Percentiles rank a stretch among this genome's conserved stretches.
Conservation (phyloP, 2,888 invertebrate genomes). For the Augochlorella aurata region DNA sequence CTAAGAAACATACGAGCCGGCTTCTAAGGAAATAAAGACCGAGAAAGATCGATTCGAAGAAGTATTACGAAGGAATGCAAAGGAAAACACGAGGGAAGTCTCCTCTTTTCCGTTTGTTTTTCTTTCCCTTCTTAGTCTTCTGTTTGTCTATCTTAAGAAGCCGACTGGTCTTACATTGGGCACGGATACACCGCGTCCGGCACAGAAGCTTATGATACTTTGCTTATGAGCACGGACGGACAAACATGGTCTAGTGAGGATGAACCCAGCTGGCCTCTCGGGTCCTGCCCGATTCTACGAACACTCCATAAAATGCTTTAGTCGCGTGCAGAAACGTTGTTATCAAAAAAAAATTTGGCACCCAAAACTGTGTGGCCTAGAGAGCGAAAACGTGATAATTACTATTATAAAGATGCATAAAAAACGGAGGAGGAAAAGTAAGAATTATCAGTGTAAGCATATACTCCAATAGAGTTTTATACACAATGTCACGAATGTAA, state of each 20-base stretch:
- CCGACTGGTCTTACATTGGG: slow-evolving; percentile 70
- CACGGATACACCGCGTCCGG: slow-evolving; percentile 60
- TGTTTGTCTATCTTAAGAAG: slow-evolving; percentile 57
- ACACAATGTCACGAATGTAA: slow-evolving; percentile 82
- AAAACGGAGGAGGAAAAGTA: slow-evolving; percentile 65
- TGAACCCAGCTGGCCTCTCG: slow-evolving; percentile 81
- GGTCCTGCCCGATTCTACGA: slow-evolving; percentile 77
- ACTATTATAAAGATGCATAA: slow-evolving; percentile 68
- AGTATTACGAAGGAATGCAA: slow-evolving; percentile 44
- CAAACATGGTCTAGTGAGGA: slow-evolving; percentile 80
- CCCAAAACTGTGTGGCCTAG: slow-evolving; percentile 81
- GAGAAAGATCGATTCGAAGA: slow-evolving; percentile 30
- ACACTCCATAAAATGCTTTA: slow-evolving; percentile 71
- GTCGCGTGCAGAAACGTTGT: slow-evolving; percentile 69
- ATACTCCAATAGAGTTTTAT: slow-evolving; percentile 82
- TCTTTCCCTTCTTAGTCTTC: slow-evolving; percentile 54
- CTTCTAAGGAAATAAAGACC: slow-evolving; percentile 14
- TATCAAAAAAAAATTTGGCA: slow-evolving; percentile 74
- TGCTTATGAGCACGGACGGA: slow-evolving; percentile 66
- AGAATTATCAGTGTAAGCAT: slow-evolving; percentile 80
- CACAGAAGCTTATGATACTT: slow-evolving; percentile 55
- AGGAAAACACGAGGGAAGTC: slow-evolving; percentile 55
- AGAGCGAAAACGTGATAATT: slow-evolving; percentile 82
- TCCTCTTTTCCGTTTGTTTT: slow-evolving; percentile 58
- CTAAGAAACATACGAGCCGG: slow-evolving; percentile 15